These are phyloP conservation scores for Palaemon carinicauda DNA, from an alignment of 1,140 invertebrate genomes.

Conservation along the genomic window DNA sequence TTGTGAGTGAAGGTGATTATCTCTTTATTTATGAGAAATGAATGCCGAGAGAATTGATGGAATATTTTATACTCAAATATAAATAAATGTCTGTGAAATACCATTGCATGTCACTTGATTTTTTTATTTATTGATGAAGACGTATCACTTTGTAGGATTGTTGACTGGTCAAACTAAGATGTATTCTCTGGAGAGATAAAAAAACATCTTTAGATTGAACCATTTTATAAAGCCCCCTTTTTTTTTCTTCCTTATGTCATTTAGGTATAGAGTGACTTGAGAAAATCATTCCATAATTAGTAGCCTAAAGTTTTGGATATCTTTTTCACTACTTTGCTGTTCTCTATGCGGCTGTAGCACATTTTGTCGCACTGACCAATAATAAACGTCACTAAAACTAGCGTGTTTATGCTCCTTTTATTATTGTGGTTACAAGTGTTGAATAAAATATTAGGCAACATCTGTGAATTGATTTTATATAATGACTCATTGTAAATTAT, in stretches of 20 bases:
- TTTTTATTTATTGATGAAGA: background rate
- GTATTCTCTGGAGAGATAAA: too few relatives aligned
- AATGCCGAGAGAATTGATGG: slow-evolving; percentile 23
- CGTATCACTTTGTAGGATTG: background rate
- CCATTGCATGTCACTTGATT: too few relatives aligned
- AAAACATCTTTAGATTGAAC: background rate
- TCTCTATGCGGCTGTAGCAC: slow-evolving; percentile 49
- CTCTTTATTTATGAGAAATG: slow-evolving; percentile 33
- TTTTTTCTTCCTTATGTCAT: background rate
- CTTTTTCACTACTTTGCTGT: slow-evolving; percentile 50
- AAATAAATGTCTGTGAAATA: background rate
- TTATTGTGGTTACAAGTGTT: background rate
- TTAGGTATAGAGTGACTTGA: slow-evolving; percentile 23
- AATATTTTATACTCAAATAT: slow-evolving; percentile 20
- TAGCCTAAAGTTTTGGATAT: slow-evolving; percentile 41
- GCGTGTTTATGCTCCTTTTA: slow-evolving; percentile 15
- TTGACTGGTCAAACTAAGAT: background rate
- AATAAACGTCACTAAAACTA: slow-evolving; percentile 21
- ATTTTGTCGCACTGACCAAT: slow-evolving; percentile 52
- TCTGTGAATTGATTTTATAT: too few relatives aligned
- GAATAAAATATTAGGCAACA: too few relatives aligned
- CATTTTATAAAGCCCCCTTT: background rate
- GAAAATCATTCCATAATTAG: slow-evolving; percentile 52
- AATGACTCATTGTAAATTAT: too few relatives aligned
- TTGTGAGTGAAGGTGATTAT: slow-evolving; percentile 2